Base-by-base conservation (phyloP, 2,888 invertebrate species). In the Harpagoxenus sublaevis region DNA sequence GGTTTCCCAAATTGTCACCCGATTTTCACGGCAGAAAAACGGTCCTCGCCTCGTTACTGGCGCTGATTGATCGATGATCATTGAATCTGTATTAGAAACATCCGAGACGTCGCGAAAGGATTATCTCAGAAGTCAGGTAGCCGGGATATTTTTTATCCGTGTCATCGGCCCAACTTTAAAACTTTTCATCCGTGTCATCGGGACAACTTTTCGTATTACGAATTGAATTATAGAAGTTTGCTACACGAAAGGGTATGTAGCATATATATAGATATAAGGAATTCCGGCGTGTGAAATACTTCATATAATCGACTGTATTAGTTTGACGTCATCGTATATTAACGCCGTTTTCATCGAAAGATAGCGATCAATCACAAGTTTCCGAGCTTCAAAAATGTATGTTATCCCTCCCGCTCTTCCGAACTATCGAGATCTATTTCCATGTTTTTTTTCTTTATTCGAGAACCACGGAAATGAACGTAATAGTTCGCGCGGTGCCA, bases 61-160 rank as follows among this genome's bases (percentile, higher is more conserved):
- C 66, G 71, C 31, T 88, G 90, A 90, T 88, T 79, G 90, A 90
- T 90, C 88, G 87, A 84, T 81, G 84, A 84, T 71, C 79, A 81
- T 88, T 63, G 87, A 82, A 86, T 90, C 89, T 88, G 84, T 86
- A 85, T 87, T 84, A 86, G 75, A 62, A 60, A 18, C 68, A 31
- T 84, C 63, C 18, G 62, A 35, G 73, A 63, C 82, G 60, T 73
- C 48, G 53, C 18, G 75, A 63, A 81, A 66, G 77, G 62, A 68
- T 85, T 83, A 83, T 55, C n/a, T 68, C 60, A 42, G 45, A 18
- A 48, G 55, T 85, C 83, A 83, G 83, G 84, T 85, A 85, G 60
- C 42, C 48, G 68, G 45, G 63, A 42, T n/a, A 70, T 55, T 73
- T 60, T 74, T 75, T 85, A 89, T 85, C 90, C 86, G 85, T 45